These are phyloP conservation scores for Drosophila novamexicana DNA, from an alignment of 1,140 invertebrate species.

Conservation along the genomic window DNA sequence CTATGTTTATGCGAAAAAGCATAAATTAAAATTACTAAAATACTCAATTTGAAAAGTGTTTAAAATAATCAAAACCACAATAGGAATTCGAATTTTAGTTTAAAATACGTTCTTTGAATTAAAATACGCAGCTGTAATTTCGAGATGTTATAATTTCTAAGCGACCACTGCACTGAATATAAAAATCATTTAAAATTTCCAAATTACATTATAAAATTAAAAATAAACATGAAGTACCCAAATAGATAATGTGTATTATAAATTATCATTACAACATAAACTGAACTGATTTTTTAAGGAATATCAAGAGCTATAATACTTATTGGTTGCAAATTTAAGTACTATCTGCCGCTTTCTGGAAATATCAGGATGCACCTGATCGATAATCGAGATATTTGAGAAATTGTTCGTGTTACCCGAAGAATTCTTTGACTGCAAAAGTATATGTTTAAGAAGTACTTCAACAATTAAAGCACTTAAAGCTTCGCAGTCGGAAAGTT, in stretches of 20 bases:
- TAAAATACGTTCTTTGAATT: neutral
- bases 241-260: neutral
- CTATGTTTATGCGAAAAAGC: neutral
- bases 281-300: too few relatives aligned
- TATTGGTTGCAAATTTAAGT: too few relatives aligned
- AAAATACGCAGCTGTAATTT: neutral
- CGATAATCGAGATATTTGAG: too few relatives aligned
- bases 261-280: too few relatives aligned
- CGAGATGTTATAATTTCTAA: neutral
- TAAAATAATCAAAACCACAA: neutral
- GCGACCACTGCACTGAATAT: slow-evolving; percentile 14
- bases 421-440: too few relatives aligned
- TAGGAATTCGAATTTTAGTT: neutral
- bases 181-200: neutral
- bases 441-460: too few relatives aligned
- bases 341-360: too few relatives aligned
- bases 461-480: too few relatives aligned
- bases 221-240: slow-evolving; percentile 12
- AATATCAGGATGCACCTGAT: too few relatives aligned
- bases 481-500: too few relatives aligned
- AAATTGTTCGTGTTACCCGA: too few relatives aligned
- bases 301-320: too few relatives aligned
- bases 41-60: neutral
- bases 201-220: slow-evolving; percentile 6
- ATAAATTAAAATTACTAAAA: neutral